Percentiles rank a stretch among this genome's conserved stretches.
These are phyloP conservation scores for Drosophila mauritiana DNA, from an alignment of 1,140 invertebrate species.

Conservation along the genomic window DNA sequence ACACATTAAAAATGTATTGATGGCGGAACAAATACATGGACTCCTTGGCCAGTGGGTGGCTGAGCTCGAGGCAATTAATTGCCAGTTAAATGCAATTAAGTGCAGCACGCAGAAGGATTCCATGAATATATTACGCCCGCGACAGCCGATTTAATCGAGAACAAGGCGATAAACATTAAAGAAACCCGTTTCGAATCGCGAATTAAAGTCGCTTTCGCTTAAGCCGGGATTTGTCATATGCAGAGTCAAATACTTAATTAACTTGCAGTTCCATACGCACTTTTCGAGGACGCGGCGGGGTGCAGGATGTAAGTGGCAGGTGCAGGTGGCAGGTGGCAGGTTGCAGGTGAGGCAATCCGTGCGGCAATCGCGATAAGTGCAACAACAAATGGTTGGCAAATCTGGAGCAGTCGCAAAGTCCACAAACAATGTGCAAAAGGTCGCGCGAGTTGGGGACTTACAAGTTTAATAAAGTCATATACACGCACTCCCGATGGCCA, in stretches of 20 bases:
- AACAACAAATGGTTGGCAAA: conserved; percentile 46
- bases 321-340: not conserved
- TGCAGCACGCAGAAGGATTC: conserved; percentile 19
- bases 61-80: conserved; percentile 48
- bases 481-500: conserved; percentile 64
- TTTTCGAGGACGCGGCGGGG: conserved; percentile 10
- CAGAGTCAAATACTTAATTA: conserved; percentile 52
- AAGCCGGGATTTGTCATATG: conserved; percentile 63
- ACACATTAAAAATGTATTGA: not conserved
- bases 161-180: conserved; percentile 73
- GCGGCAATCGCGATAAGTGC: conserved; percentile 57
- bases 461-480: conserved; percentile 80
- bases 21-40: not conserved
- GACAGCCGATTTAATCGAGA: conserved; percentile 67
- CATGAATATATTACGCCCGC: conserved; percentile 61
- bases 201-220: conserved; percentile 42
- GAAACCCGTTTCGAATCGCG: conserved; percentile 56
- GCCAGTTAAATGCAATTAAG: conserved; percentile 60
- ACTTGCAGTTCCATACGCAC: conserved; percentile 51
- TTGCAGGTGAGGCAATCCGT: conserved; percentile 11
- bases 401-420: conserved; percentile 40
- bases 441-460: conserved; percentile 47
- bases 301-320: not conserved
- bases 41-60: conserved; percentile 5
- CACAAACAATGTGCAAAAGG: conserved; percentile 71